Evolutionary conservation across 1,140 invertebrate genomes (phyloP).

Genomic region (Adoxophyes honmai): DNA sequence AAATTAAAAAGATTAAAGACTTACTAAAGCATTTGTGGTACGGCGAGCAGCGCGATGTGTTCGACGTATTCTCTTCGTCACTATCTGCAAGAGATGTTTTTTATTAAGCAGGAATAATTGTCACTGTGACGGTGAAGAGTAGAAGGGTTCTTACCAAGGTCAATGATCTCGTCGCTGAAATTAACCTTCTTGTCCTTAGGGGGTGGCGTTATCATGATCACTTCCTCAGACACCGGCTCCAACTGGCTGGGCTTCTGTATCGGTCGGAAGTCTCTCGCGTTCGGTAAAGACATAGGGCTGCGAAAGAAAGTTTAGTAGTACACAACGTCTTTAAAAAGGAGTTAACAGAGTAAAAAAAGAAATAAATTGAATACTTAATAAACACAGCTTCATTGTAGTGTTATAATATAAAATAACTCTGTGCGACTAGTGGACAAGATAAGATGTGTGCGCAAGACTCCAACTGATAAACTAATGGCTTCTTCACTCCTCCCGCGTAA

Average conservation of each 20-base stretch:
- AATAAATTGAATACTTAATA: no score
- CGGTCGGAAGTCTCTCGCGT: constrained; percentile 31
- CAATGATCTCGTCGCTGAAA: constrained; percentile 50
- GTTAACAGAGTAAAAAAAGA: constrained; percentile 14
- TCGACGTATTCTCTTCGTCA: constrained; percentile 43
- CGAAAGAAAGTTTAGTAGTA: constrained; percentile 15
- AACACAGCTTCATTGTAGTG: no score
- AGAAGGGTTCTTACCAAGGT: constrained; percentile 45
- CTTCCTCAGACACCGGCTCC: constrained; percentile 36
- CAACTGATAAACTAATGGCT: no score
- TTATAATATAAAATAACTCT: no score
- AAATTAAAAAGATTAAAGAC: no score
- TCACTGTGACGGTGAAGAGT: no score
- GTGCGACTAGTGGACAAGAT: no score
- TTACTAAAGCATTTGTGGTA: constrained; percentile 62
- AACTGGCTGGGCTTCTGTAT: constrained; percentile 31
- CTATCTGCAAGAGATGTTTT: constrained; percentile 57
- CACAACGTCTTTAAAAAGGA: no score
- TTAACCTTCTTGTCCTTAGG: constrained; percentile 32
- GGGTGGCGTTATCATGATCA: constrained; percentile 37
- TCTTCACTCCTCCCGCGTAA: no score
- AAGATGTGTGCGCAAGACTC: no score
- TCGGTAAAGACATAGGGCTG: constrained; percentile 39
- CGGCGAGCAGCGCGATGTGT: constrained; percentile 49
- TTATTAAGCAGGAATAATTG: no score